Base-by-base conservation (phyloP, 2,888 invertebrate species). In the Drosophila diplacantha region DNA sequence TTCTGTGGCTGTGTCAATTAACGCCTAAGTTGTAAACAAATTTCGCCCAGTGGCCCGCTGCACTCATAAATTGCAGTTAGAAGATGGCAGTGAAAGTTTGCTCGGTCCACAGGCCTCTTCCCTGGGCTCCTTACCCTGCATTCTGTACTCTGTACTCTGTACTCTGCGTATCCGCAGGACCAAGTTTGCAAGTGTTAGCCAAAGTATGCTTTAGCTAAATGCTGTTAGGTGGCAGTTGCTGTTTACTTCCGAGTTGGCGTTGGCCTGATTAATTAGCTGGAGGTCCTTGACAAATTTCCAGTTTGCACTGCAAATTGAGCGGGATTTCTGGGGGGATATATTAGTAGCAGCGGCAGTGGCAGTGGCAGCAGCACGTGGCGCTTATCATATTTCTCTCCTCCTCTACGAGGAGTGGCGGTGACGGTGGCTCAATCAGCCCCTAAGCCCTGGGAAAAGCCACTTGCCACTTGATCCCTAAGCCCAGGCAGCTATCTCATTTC, bases 11-110 rank as follows among this genome's bases (percentile, higher is more conserved):
- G 69, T 81, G 82, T 83, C 75, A 83, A 79, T 79, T 79, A 80
- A 78, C 80, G 75, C 81, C 81, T 72, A 80, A 83, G 83, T 78
- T 83, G 81, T 80, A 83, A 83, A 81, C 74, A 83, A 80, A 80
- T 80, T 83, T 78, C 53, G 68, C 63, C 65, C 62, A 69, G 77
- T 80, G 80, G 77, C 74, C 65, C 78, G 68, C 50, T 78, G 77
- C 77, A 76, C 72, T 79, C 78, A 79, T 79, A 79, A 79, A 79
- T 79, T 74, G 83, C 80, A 82, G 77, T 82, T 78, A 82, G 70
- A 57, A 37, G 61, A 53, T 34, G 68, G 56, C 71, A 74, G 77
- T 57, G 68, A 74, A 79, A 79, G 74, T 82, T 79, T 52, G 52
- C 53, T 62, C n/a, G 43, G 44, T 50, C 31, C 44, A 43, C 24